These are phyloP conservation scores for Helicoverpa zea DNA, from an alignment of 1,140 invertebrate genomes.

Conservation along the genomic window DNA sequence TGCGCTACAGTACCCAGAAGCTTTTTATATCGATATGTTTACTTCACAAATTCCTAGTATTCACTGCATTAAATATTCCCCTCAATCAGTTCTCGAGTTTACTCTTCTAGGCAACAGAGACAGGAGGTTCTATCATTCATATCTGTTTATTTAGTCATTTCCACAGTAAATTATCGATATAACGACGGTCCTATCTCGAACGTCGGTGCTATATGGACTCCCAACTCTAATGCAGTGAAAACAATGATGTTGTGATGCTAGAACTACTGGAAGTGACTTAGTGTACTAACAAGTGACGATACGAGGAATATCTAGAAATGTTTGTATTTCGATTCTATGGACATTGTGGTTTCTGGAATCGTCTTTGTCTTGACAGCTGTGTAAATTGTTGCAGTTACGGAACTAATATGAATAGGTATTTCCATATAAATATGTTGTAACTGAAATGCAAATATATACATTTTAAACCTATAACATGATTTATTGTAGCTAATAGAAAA, in stretches of 20 bases:
- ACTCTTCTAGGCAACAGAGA: neutral
- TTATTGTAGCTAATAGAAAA: neutral
- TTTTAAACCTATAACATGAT: neutral
- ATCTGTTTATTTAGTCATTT: constrained; percentile 69
- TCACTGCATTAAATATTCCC: neutral
- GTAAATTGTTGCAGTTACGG: too few relatives aligned
- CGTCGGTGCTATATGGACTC: constrained; percentile 54
- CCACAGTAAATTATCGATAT: constrained; percentile 65
- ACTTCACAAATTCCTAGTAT: neutral
- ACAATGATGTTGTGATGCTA: neutral
- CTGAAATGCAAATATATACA: neutral
- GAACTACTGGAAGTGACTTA: constrained; percentile 18
- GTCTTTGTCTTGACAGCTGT: too few relatives aligned
- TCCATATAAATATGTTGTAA: neutral
- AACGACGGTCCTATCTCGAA: constrained; percentile 64
- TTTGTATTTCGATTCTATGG: too few relatives aligned
- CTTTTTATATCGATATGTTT: neutral
- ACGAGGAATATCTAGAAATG: neutral
- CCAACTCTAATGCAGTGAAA: constrained; percentile 18
- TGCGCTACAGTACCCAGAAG: neutral
- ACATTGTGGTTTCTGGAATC: too few relatives aligned
- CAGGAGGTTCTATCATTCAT: constrained; percentile 56
- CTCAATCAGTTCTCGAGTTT: constrained; percentile 24
- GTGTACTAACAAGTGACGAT: neutral
- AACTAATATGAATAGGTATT: too few relatives aligned